phyloP scores from a whole-genome alignment of 2,797 vertebrate species.

The Valencia hispanica region DNA sequence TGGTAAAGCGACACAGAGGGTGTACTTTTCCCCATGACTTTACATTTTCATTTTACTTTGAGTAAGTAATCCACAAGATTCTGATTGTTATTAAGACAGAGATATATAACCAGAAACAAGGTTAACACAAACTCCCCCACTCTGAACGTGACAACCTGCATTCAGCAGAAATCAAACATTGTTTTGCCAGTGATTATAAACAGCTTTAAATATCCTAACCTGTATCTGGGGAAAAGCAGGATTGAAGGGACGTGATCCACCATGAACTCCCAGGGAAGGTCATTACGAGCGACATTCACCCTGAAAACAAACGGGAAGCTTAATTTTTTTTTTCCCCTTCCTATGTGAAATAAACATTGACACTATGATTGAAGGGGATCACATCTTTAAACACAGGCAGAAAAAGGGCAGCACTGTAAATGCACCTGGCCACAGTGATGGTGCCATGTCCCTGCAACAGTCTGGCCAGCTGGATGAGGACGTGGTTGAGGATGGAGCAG shows the following conservation, averaged over 20 bases:
- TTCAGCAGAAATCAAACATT: background rate
- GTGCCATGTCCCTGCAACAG: slow-evolving; percentile 83
- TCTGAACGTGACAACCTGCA: background rate
- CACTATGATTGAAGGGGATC: background rate
- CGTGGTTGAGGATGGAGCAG: slow-evolving; percentile 79
- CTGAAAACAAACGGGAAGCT: slow-evolving; percentile 67
- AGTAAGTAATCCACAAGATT: background rate
- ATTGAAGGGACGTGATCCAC: slow-evolving; percentile 91
- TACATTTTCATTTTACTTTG: background rate
- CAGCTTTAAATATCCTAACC: slow-evolving; percentile 76
- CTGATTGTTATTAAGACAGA: background rate
- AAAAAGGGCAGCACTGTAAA: background rate
- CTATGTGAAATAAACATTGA: background rate
- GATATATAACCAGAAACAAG: background rate
- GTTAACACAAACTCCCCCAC: background rate
- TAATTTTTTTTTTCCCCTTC: slow-evolving; percentile 1
- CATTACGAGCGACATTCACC: slow-evolving; percentile 91
- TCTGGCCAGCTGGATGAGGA: slow-evolving; percentile 86
- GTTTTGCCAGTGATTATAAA: background rate
- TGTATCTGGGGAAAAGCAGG: slow-evolving; percentile 91
- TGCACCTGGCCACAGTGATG: slow-evolving; percentile 90
- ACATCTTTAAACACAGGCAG: background rate
- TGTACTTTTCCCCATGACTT: background rate
- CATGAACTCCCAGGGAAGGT: slow-evolving; percentile 99
- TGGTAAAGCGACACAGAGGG: background rate